Percentiles rank a stretch among this genome's conserved stretches.
These are phyloP conservation scores for Drosophila tripunctata DNA, from an alignment of 2,888 invertebrate genomes.

Conservation along the genomic window DNA sequence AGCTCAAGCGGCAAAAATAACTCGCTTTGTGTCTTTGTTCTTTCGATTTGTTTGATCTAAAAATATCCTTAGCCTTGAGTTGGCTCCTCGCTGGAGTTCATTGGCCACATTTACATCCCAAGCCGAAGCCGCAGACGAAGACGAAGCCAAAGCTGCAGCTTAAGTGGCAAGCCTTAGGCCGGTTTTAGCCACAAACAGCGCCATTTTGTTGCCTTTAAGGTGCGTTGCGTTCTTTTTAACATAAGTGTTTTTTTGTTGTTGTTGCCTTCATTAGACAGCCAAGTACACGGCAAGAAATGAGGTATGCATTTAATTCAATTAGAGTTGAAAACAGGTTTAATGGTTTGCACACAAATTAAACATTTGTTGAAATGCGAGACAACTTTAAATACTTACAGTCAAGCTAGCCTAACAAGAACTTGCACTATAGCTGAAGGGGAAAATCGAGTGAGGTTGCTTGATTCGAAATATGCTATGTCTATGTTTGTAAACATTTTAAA, in stretches of 20 bases:
- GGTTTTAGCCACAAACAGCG: conserved; percentile 26
- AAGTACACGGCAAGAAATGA: conserved; percentile 7
- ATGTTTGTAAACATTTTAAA: neutral
- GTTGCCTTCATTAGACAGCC: conserved; percentile 21
- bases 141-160: conserved; percentile 12
- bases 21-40: conserved; percentile 23
- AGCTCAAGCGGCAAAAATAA: conserved; percentile 8
- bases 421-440: too few relatives aligned
- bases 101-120: conserved; percentile 21
- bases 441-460: too few relatives aligned
- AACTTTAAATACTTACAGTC: neutral
- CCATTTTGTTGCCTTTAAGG: conserved; percentile 31
- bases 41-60: conserved; percentile 50
- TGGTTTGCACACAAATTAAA: neutral
- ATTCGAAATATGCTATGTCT: too few relatives aligned
- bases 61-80: conserved; percentile 69
- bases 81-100: conserved; percentile 49
- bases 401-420: neutral
- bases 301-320: neutral
- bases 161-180: conserved; percentile 28
- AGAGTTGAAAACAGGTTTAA: neutral
- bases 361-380: conserved; percentile 1
- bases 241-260: too few relatives aligned
- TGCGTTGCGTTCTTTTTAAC: conserved; percentile 5
- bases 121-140: conserved; percentile 1